These are phyloP conservation scores for Sialia sialis DNA, from an alignment of 2,113 vertebrate species.

Conservation along the genomic window DNA sequence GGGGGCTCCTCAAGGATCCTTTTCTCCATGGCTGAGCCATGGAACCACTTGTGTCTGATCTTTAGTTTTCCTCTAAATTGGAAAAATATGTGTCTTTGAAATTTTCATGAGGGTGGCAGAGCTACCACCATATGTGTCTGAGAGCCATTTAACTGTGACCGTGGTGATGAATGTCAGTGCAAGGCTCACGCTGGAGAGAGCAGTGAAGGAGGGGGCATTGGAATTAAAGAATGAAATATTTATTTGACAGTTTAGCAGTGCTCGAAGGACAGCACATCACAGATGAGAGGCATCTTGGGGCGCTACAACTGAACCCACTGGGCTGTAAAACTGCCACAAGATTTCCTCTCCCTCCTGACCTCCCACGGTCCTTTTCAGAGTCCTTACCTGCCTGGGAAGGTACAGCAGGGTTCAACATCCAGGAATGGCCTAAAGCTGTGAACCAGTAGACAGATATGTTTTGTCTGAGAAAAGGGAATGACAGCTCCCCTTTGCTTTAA, in stretches of 20 bases:
- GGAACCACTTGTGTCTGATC: not conserved
- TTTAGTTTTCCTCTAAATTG: not conserved
- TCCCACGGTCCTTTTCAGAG: not conserved
- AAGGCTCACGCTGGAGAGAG: fast-evolving
- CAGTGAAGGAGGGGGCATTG: not conserved
- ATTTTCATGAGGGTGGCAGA: not conserved
- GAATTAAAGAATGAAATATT: not conserved
- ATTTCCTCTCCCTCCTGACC: not conserved
- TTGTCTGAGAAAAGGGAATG: not conserved
- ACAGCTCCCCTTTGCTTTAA: not conserved
- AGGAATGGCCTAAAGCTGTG: not conserved
- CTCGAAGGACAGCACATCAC: not conserved
- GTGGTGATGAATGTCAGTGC: not conserved
- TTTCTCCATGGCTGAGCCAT: not conserved
- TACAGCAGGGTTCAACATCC: not conserved
- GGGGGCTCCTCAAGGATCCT: not conserved
- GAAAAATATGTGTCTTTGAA: not conserved
- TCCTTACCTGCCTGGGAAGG: not conserved
- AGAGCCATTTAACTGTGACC: not conserved
- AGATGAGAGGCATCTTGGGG: not conserved
- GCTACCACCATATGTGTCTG: fast-evolving
- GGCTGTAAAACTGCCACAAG: not conserved
- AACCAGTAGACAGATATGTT: fast-evolving
- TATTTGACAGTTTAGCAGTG: not conserved
- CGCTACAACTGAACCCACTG: fast-evolving